Percentiles rank a stretch among this genome's conserved stretches.
These are phyloP conservation scores for Panulirus ornatus DNA, from an alignment of 1,140 invertebrate species.

Conservation along the genomic window DNA sequence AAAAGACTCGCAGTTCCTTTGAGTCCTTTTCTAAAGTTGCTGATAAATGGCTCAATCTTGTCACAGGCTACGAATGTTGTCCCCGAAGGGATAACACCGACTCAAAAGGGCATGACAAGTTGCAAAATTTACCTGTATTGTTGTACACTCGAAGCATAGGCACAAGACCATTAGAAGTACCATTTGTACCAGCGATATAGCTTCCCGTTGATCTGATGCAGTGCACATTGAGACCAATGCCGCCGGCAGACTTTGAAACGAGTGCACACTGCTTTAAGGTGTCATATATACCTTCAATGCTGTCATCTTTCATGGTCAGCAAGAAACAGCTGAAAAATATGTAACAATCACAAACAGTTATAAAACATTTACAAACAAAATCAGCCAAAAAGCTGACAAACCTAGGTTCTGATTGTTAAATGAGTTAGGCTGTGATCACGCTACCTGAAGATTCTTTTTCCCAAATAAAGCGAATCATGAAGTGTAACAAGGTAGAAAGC, in stretches of 20 bases:
- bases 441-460: no score
- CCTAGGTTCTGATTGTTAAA: no score
- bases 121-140: slow-evolving; percentile 85
- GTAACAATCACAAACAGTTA: slow-evolving; percentile 76
- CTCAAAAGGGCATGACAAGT: no score
- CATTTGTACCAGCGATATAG: slow-evolving; percentile 96
- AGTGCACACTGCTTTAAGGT: slow-evolving; percentile 96
- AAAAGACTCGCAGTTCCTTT: no score
- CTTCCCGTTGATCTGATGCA: slow-evolving; percentile 95
- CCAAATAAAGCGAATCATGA: no score
- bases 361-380: background rate
- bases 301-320: slow-evolving; percentile 96
- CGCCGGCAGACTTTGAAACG: slow-evolving; percentile 98
- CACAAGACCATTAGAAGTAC: slow-evolving; percentile 96
- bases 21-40: no score
- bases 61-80: no score
- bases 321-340: slow-evolving; percentile 97
- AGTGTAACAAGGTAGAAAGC: no score
- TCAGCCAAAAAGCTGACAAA: no score
- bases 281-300: slow-evolving; percentile 98
- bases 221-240: slow-evolving; percentile 98
- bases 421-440: no score
- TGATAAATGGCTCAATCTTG: no score
- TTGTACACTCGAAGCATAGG: slow-evolving; percentile 98
- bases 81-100: no score